phyloP scores from a whole-genome alignment of 2,888 invertebrate genomes.

The Dicyrtomina minuta region DNA sequence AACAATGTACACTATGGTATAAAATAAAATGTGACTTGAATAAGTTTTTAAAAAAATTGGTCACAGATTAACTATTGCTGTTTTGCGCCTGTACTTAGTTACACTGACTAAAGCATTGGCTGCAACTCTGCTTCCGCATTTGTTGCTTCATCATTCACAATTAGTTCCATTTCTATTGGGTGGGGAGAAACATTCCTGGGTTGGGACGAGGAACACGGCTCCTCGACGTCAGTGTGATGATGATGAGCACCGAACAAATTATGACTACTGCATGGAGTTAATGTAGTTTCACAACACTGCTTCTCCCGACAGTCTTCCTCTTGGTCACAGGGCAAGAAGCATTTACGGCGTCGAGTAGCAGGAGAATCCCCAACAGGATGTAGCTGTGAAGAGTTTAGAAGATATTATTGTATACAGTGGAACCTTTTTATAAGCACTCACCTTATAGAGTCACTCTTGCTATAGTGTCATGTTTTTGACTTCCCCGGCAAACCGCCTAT shows the following conservation, averaged over 20 bases:
- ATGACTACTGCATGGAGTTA: constrained; percentile 35
- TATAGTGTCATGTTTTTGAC: too few relatives aligned
- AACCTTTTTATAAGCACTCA: too few relatives aligned
- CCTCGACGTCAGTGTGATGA: background rate
- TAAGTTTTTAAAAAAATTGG: background rate
- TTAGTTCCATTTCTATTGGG: constrained; percentile 11
- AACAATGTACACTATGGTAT: too few relatives aligned
- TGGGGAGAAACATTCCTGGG: background rate
- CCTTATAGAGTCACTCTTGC: too few relatives aligned
- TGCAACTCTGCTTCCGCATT: constrained; percentile 40
- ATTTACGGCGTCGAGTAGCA: constrained; percentile 37
- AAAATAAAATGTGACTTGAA: too few relatives aligned
- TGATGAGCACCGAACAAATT: constrained; percentile 5
- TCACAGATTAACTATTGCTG: constrained; percentile 6
- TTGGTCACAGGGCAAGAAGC: constrained; percentile 49
- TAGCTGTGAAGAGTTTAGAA: constrained; percentile 22
- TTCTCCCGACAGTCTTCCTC: constrained; percentile 47
- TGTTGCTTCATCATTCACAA: constrained; percentile 23
- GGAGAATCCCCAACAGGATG: constrained; percentile 33
- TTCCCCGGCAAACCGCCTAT: too few relatives aligned
- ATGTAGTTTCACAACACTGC: constrained; percentile 43
- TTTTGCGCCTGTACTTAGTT: background rate
- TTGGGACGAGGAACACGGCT: too few relatives aligned
- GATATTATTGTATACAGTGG: too few relatives aligned
- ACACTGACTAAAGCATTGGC: constrained; percentile 42